phyloP scores from a whole-genome alignment of 2,888 invertebrate species.

The Thymelicus sylvestris region DNA sequence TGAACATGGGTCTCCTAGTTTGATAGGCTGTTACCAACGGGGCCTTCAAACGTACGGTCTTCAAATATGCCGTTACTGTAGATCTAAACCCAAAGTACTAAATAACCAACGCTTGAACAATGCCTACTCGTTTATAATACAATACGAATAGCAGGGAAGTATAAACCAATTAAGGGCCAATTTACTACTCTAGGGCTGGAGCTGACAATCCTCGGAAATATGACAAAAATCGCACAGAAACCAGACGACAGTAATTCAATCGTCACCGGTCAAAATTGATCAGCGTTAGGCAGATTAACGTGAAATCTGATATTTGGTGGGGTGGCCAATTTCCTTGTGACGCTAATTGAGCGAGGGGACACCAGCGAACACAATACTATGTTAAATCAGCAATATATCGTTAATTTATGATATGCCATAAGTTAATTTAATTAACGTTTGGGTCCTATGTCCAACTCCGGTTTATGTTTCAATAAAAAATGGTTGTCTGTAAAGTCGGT shows the following conservation, averaged over 20 bases:
- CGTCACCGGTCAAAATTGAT: slow-evolving; percentile 77
- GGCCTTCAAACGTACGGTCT: no score
- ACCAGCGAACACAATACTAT: slow-evolving; percentile 55
- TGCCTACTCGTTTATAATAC: background rate
- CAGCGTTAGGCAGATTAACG: slow-evolving; percentile 79
- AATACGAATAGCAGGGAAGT: slow-evolving; percentile 10
- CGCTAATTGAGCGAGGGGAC: slow-evolving; percentile 75
- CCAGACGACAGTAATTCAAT: slow-evolving; percentile 82
- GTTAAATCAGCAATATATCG: slow-evolving; percentile 19
- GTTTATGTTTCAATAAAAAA: background rate
- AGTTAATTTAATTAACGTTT: slow-evolving; percentile 16
- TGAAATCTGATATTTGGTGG: slow-evolving; percentile 81
- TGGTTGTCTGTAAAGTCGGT: no score
- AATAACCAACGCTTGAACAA: background rate
- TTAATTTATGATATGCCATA: slow-evolving; percentile 25
- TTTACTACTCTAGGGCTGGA: slow-evolving; percentile 17
- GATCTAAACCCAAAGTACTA: no score
- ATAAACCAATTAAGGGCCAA: slow-evolving; percentile 24
- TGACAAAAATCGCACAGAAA: slow-evolving; percentile 75
- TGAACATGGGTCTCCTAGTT: no score
- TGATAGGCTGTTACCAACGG: no score
- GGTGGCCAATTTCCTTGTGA: slow-evolving; percentile 74
- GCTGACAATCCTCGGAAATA: slow-evolving; percentile 62
- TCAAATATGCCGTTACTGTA: no score
- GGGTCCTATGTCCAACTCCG: no score